Evolutionary conservation across 1,140 invertebrate genomes (phyloP).

Genomic region (Cydia fagiglandana): DNA sequence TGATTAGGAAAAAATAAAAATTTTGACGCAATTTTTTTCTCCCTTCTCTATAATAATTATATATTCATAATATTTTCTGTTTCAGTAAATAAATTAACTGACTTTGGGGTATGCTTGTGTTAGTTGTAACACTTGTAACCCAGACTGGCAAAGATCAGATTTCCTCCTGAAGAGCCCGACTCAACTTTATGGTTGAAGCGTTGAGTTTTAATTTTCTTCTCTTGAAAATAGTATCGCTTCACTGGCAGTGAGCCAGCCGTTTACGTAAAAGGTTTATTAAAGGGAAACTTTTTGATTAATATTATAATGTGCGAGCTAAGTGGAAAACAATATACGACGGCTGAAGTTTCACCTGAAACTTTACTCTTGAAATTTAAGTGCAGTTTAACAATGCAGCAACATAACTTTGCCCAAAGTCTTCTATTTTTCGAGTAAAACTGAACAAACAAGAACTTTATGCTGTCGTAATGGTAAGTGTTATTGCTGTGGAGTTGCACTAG

Average conservation of each 20-base stretch:
- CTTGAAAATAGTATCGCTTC: conserved; percentile 31
- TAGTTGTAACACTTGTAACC: background rate
- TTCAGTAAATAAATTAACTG: no score
- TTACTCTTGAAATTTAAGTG: conserved; percentile 26
- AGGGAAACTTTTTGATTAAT: conserved; percentile 31
- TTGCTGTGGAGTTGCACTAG: background rate
- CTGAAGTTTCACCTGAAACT: conserved; percentile 25
- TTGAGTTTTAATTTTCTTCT: conserved; percentile 25
- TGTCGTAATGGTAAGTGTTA: background rate
- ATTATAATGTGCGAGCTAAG: conserved; percentile 28
- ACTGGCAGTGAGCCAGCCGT: conserved; percentile 20
- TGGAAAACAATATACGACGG: conserved; percentile 27
- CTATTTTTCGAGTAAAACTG: conserved; percentile 11
- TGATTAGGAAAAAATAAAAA: no score
- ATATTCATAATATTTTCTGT: no score
- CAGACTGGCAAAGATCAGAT: background rate
- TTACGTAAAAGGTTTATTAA: conserved; percentile 32
- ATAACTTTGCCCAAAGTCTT: background rate
- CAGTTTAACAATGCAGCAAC: conserved; percentile 9
- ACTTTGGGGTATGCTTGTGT: no score
- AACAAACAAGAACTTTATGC: conserved; percentile 5
- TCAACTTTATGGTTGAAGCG: conserved; percentile 8
- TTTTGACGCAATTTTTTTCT: no score
- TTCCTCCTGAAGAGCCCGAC: background rate
- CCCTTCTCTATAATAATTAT: no score